These are phyloP conservation scores for Dastarcus helophoroides DNA, from an alignment of 2,888 invertebrate species.

Conservation along the genomic window DNA sequence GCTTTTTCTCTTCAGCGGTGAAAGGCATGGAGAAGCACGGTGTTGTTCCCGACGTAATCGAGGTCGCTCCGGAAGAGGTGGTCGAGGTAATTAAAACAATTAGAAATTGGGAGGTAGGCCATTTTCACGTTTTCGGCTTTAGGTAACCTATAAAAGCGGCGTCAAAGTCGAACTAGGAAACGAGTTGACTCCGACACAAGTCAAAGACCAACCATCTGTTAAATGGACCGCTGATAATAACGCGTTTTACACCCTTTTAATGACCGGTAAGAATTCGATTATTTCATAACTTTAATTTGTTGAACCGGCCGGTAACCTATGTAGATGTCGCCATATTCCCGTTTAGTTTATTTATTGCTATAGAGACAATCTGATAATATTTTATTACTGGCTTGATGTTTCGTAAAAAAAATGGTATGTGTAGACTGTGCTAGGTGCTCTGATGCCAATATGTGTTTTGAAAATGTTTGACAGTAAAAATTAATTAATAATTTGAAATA, in stretches of 20 bases:
- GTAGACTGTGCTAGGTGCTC: too few species aligned
- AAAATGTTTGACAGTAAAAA: too few species aligned
- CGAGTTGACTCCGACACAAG: conserved; percentile 26
- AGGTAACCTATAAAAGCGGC: conserved; percentile 24
- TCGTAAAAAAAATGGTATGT: too few species aligned
- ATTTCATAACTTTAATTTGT: not conserved
- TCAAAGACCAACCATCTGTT: conserved; percentile 37
- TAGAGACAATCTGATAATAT: not conserved
- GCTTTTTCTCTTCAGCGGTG: too few species aligned
- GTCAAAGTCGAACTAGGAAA: conserved; percentile 25
- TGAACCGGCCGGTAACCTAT: not conserved
- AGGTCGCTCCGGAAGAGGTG: conserved; percentile 21
- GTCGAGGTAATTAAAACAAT: conserved; percentile 17
- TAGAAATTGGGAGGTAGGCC: too few species aligned
- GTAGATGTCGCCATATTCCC: not conserved
- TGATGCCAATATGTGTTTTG: too few species aligned
- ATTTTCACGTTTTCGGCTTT: conserved; percentile 4
- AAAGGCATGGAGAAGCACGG: conserved; percentile 27
- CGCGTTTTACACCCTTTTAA: conserved; percentile 45
- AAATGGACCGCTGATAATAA: conserved; percentile 38
- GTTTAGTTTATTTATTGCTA: not conserved
- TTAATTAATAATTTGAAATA: too few species aligned
- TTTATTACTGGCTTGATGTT: too few species aligned
- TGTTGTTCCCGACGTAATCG: conserved; percentile 28
- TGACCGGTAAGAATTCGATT: conserved; percentile 34